These are phyloP conservation scores for Drosophila pseudotakahashii DNA, from an alignment of 2,888 invertebrate species.

Conservation along the genomic window DNA sequence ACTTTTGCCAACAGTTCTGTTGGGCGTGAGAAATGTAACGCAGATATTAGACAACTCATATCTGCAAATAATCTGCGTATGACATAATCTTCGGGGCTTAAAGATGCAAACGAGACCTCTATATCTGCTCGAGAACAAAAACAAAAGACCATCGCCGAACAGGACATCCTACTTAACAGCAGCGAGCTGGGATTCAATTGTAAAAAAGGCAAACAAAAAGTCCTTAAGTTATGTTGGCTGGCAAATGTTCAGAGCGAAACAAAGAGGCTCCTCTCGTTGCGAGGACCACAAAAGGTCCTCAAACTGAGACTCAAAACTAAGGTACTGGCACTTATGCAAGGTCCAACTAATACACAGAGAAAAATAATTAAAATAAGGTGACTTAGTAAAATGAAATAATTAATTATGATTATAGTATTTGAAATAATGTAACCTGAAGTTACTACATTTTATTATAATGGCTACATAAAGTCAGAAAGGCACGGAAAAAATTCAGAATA, in stretches of 20 bases:
- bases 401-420: too few species aligned
- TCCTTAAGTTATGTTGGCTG: conserved; percentile 83
- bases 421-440: too few species aligned
- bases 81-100: conserved; percentile 70
- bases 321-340: conserved; percentile 70
- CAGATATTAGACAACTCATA: conserved; percentile 48
- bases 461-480: too few species aligned
- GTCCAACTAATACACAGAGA: conserved; percentile 12
- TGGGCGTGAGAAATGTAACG: conserved; percentile 77
- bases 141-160: conserved; percentile 54
- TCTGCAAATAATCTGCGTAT: conserved; percentile 60
- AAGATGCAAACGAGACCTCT: conserved; percentile 66
- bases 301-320: conserved; percentile 46
- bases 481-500: too few species aligned
- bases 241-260: conserved; percentile 69
- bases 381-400: too few species aligned
- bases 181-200: conserved; percentile 51
- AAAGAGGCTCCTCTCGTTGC: conserved; percentile 45
- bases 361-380: too few species aligned
- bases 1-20: conserved; percentile 38
- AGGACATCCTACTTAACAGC: conserved; percentile 76
- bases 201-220: conserved; percentile 83
- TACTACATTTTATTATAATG: too few species aligned
- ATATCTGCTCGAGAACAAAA: conserved; percentile 32
- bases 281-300: conserved; percentile 39